Evolutionary conservation across 1,140 invertebrate species (phyloP), one percentile per base, ranked within the genome.

Genomic region (Lepidurus packardi): DNA sequence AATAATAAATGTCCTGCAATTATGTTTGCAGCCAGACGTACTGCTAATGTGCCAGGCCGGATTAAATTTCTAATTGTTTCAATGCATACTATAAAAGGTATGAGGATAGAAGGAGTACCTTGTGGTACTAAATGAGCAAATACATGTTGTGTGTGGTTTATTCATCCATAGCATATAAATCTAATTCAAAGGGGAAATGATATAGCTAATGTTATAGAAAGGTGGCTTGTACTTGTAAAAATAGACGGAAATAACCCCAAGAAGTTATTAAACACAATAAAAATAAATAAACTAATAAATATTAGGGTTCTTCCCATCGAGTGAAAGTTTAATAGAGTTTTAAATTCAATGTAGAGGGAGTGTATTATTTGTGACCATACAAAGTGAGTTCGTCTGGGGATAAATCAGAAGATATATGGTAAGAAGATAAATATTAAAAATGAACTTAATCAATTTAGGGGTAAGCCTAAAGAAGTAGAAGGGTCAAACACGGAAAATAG

Each of bases 1-100:
- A 86, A 80, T 78, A 91, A 81, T 83, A 91, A 83, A 83, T 90
- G 90, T 0, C 90, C 90, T 11, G 90, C 89, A 86, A 90, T 90
- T 88, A 91, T 90, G 87, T 91, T 90, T 53, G 90, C 90, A 11
- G 88, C 86, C 85, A 91, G 82, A 79, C 90, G 90, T 76, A 91
- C 85, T 43, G 87, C 86, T 85, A 91, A 84, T 2, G 89, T 91
- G 82, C 85, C 82, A 10, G 89, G 90, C 8, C 88, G 89, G 86
- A 91, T 91, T 73, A 82, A 53, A 79, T 85, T 83, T 78, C 84
- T 86, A 65, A 85, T 82, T 45, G 77, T 82, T 83, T 86, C 84
- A 83, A 87, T 85, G 43, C 85, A 43, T 34, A 85, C 85, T 79
- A 86, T 84, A 80, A 86, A 85, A 10, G 86, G 86, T 83, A 88